A percentile compares a stretch with the other conserved stretches of the same genome.
Conservation (phyloP, 2,113 vertebrate species). For the Sylvietta virens region DNA sequence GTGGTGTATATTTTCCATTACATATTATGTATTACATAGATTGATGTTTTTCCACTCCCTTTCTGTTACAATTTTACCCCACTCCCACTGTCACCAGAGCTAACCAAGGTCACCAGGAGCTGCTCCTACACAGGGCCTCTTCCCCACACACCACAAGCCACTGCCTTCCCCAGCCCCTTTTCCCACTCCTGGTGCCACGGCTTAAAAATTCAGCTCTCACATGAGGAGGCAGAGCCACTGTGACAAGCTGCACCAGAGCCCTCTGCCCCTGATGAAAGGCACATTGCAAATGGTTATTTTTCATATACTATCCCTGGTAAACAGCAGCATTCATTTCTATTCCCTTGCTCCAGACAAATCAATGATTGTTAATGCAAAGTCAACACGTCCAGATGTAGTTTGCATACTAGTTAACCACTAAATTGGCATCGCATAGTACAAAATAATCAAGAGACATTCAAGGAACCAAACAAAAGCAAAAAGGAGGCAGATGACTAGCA, state of each 20-base stretch:
- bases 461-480: constrained; percentile 49
- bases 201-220: background rate
- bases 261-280: background rate
- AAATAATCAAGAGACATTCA: constrained; percentile 62
- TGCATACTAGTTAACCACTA: constrained; percentile 60
- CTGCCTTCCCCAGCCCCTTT: background rate
- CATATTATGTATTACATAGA: background rate
- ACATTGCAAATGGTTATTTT: constrained; percentile 20
- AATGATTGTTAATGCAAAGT: constrained; percentile 62
- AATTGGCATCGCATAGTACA: constrained; percentile 53
- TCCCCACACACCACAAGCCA: fast-evolving
- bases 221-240: background rate
- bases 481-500: constrained; percentile 49
- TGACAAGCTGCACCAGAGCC: background rate
- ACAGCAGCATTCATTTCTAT: constrained; percentile 49
- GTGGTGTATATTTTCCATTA: background rate
- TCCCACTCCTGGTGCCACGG: background rate
- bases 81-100: background rate
- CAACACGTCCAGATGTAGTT: constrained; percentile 63
- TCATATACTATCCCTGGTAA: background rate
- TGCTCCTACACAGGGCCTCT: background rate
- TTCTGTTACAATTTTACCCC: background rate
- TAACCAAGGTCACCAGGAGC: background rate
- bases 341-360: constrained; percentile 57
- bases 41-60: background rate